Conservation (phyloP, 2,113 vertebrate genomes). For the Antechinus flavipes region DNA sequence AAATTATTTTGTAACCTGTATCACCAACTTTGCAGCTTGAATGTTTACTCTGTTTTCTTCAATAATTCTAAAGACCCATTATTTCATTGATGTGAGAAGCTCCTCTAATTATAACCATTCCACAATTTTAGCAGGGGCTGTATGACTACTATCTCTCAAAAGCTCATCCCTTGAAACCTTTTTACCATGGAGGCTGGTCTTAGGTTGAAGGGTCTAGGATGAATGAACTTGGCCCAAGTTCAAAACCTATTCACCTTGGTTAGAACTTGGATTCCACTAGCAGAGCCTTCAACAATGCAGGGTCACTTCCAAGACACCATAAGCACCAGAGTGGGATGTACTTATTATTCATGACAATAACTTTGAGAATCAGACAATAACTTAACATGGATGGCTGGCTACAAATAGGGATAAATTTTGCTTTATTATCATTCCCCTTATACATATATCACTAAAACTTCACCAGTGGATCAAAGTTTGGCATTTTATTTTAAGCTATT, state of each 20-base stretch:
- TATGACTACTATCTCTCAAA: background rate
- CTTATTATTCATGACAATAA: background rate
- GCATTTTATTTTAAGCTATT: background rate
- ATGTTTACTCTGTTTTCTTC: background rate
- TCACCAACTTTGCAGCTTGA: background rate
- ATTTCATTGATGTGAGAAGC: background rate
- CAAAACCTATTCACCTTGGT: background rate
- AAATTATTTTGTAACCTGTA: background rate
- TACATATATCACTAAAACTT: background rate
- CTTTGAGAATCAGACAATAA: background rate
- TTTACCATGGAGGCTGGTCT: background rate
- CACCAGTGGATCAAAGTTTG: background rate
- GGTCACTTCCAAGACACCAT: background rate
- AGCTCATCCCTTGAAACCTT: background rate
- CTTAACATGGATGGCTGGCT: background rate
- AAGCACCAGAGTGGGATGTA: background rate
- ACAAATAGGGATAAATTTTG: background rate
- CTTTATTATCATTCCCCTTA: background rate
- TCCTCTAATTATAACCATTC: background rate
- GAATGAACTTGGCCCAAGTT: background rate
- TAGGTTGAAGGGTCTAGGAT: background rate
- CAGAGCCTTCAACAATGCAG: background rate
- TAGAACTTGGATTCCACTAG: background rate
- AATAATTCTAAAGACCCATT: background rate
- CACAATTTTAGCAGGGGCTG: background rate